These are phyloP conservation scores for Thunnus maccoyii DNA, from an alignment of 2,113 vertebrate genomes.

Conservation along the genomic window DNA sequence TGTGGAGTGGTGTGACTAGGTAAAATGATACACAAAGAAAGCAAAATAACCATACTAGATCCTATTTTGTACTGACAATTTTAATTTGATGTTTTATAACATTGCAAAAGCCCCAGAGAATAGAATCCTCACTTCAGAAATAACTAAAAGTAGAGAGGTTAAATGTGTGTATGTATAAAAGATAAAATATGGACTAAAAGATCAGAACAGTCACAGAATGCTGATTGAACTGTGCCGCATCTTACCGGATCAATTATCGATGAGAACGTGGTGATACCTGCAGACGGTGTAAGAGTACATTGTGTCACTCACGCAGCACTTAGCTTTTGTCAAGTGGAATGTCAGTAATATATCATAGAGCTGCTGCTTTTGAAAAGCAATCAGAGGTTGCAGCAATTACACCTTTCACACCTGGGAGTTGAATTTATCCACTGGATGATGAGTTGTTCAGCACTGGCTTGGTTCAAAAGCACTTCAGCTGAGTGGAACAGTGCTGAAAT, in stretches of 20 bases:
- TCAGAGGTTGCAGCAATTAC: background rate
- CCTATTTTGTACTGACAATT: background rate
- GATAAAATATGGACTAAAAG: slow-evolving; percentile 4
- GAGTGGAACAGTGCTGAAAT: background rate
- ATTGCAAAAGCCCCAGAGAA: too few relatives aligned
- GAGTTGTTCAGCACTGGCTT: background rate
- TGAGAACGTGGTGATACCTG: background rate
- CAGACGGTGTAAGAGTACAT: background rate
- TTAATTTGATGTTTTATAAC: background rate
- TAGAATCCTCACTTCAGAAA: too few relatives aligned
- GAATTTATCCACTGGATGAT: background rate
- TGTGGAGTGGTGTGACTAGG: slow-evolving; percentile 10
- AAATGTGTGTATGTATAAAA: background rate
- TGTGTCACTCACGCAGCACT: slow-evolving; percentile 2
- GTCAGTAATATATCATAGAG: background rate
- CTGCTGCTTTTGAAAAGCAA: slow-evolving; percentile 22
- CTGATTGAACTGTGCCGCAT: background rate
- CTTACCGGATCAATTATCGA: background rate
- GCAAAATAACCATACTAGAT: background rate
- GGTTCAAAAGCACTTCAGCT: background rate
- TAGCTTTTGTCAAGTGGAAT: slow-evolving; percentile 4
- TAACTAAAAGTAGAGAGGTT: background rate
- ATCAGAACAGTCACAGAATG: background rate
- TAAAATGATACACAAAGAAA: background rate
- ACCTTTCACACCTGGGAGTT: slow-evolving; percentile 8